These are phyloP conservation scores for Meganola albula DNA, from an alignment of 2,888 invertebrate species.

Conservation along the genomic window DNA sequence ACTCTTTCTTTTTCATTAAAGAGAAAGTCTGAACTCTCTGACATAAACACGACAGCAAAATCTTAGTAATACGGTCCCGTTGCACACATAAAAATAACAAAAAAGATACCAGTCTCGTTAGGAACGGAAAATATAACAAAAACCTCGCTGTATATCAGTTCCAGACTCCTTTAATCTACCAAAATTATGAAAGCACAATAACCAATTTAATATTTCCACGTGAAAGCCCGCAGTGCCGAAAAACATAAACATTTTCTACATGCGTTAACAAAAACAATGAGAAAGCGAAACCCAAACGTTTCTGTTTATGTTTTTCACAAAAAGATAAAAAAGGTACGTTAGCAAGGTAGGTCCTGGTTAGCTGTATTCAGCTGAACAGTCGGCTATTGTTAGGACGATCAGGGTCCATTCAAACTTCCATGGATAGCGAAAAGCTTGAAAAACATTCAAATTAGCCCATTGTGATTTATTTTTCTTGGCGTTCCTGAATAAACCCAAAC, in stretches of 20 bases:
- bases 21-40: no score
- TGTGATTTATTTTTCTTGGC: constrained; percentile 61
- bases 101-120: no score
- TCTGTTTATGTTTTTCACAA: constrained; percentile 56
- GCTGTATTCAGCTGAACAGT: constrained; percentile 45
- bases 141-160: no score
- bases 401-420: constrained; percentile 54
- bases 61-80: no score
- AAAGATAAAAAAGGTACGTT: constrained; percentile 45
- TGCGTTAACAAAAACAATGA: constrained; percentile 55
- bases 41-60: no score
- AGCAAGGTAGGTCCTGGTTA: constrained; percentile 40
- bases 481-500: constrained; percentile 41
- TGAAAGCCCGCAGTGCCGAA: constrained; percentile 21
- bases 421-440: constrained; percentile 52
- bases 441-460: constrained; percentile 70
- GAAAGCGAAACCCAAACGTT: constrained; percentile 55
- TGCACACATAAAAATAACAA: no score
- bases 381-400: constrained; percentile 56
- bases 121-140: no score
- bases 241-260: constrained; percentile 44
- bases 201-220: constrained; percentile 32
- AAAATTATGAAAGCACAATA: constrained; percentile 18
- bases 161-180: no score
- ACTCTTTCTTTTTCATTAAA: no score